Percentiles rank a stretch among this genome's conserved stretches.
Conservation (phyloP, 2,888 invertebrate species). For the Heteromurus nitidus region DNA sequence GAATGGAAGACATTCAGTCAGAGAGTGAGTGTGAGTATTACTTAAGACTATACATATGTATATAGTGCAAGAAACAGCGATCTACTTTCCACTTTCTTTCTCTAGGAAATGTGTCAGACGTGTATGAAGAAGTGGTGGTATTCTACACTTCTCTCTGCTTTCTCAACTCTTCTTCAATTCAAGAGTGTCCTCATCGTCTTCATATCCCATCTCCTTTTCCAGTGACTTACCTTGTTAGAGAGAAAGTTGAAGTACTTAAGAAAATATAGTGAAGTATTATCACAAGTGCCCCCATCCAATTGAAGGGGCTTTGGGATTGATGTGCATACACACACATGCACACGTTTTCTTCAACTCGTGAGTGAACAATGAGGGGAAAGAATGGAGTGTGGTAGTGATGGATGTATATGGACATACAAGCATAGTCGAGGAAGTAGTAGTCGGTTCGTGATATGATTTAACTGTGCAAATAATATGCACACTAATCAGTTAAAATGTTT, state of each 20-base stretch:
- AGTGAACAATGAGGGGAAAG: too few species aligned
- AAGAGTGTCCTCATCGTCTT: constrained; percentile 1
- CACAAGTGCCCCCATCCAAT: constrained; percentile 34
- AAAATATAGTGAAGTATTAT: constrained; percentile 37
- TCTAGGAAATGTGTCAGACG: too few species aligned
- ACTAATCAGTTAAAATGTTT: too few species aligned
- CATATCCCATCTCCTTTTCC: constrained; percentile 16
- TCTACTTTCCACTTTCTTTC: too few species aligned
- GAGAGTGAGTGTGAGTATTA: too few species aligned
- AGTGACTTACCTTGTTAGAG: constrained; percentile 50
- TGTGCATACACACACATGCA: constrained; percentile 19
- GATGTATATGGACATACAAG: background rate
- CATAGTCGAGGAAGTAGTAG: too few species aligned
- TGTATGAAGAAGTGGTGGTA: too few species aligned
- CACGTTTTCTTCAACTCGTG: too few species aligned
- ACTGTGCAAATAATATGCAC: background rate
- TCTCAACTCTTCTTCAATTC: background rate
- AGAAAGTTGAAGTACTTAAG: constrained; percentile 50
- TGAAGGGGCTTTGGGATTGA: constrained; percentile 21
- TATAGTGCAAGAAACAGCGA: too few species aligned
- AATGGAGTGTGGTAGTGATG: background rate
- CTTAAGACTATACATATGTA: too few species aligned
- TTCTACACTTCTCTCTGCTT: too few species aligned
- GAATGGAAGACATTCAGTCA: too few species aligned
- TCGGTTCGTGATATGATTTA: background rate